These are phyloP conservation scores for Heloderma charlesbogerti DNA, from an alignment of 2,113 vertebrate species.

Conservation along the genomic window DNA sequence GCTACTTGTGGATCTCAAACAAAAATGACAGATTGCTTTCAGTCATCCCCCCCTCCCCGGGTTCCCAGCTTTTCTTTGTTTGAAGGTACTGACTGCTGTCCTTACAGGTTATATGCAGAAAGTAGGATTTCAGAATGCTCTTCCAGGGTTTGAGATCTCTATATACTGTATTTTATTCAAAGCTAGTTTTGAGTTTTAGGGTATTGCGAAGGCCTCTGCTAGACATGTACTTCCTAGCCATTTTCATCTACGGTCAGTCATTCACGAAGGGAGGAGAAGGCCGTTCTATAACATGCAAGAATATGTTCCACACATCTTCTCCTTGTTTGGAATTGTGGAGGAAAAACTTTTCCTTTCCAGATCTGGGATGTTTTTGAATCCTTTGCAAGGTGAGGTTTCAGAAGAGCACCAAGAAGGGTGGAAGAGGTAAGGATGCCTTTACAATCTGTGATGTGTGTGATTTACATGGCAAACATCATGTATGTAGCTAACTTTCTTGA, in stretches of 20 bases:
- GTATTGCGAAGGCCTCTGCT: slow-evolving; percentile 16
- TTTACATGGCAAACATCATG: slow-evolving; percentile 64
- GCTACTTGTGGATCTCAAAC: slow-evolving; percentile 14
- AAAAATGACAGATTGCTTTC: slow-evolving; percentile 28
- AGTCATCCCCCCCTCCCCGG: not conserved
- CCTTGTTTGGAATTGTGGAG: slow-evolving; percentile 53
- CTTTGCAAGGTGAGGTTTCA: not conserved
- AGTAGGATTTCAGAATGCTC: not conserved
- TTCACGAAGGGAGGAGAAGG: slow-evolving; percentile 21
- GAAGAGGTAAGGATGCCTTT: not conserved
- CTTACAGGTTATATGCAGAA: not conserved
- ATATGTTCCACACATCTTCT: slow-evolving; percentile 29
- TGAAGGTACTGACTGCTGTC: not conserved
- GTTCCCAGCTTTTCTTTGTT: not conserved
- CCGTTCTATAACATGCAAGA: slow-evolving; percentile 28
- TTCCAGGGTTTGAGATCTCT: slow-evolving; percentile 41
- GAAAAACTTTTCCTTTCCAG: not conserved
- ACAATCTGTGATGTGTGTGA: slow-evolving; percentile 36
- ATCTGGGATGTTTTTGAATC: not conserved
- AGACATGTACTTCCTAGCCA: slow-evolving; percentile 36
- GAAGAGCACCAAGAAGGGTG: not conserved
- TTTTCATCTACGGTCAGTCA: slow-evolving; percentile 47
- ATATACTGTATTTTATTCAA: slow-evolving; percentile 32
- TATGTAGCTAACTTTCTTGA: slow-evolving; percentile 38
- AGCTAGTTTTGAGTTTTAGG: slow-evolving; percentile 10